Evolutionary conservation across 1,140 invertebrate species (phyloP), one percentile per base, ranked within the genome.

Genomic region (Cheumatopsyche charites): DNA sequence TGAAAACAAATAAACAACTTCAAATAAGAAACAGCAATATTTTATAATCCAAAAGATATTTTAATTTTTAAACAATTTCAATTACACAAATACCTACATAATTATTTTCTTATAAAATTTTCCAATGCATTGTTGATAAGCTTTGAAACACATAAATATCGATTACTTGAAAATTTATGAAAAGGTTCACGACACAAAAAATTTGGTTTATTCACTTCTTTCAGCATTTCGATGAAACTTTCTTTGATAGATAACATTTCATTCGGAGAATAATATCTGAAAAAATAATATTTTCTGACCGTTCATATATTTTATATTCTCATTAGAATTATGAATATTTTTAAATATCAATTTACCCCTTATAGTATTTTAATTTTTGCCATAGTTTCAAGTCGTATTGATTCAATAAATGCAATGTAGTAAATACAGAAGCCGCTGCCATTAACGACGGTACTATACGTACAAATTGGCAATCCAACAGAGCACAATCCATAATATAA

Each of bases 151-250:
- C 63, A 58, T 43, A 49, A 71, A 69, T 71, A 76, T 55, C 72
- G 70, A 19, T 52, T 71, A 25, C 71, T 76, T 21, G 67, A 71
- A 65, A 67, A 76, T 69, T 76, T 76, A 41, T 71, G 70, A 66
- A 68, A 76, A 13, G 74, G 74, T 47, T 76, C 74, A 21, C 72
- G 45, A 42, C 74, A 76, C 17, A 52, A 65, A 52, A 76, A 76
- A 13, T 52, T 42, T 49, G 74, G 74, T 69, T 76, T 61, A 26
- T 76, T 73, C 7, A 76, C 71, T 73, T 76, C 52, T 61, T 66
- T 76, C 61, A 76, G 55, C 29, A 76, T 67, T 36, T 73, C 58
- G 12, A 76, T 47, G 3, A 76, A 65, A 65, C 65, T 55, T 4
- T 42, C 36, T 70, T 68, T 76, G 13, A 73, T 49, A 12, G 69